phyloP scores from a whole-genome alignment of 2,888 invertebrate species.

The Automeris io region DNA sequence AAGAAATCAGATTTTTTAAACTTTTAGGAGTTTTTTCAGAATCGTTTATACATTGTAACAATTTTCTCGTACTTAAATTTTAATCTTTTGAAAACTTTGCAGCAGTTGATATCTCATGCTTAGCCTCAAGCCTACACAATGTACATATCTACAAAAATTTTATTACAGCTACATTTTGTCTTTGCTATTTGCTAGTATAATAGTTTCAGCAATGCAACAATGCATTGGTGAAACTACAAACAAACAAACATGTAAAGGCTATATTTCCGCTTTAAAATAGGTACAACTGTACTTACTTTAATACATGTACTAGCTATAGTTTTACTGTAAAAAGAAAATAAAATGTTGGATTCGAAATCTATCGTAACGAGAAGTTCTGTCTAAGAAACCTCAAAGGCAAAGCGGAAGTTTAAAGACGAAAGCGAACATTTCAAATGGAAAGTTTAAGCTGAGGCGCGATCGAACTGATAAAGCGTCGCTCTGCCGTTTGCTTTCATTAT shows the following conservation, averaged over 20 bases:
- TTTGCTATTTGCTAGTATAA: too few relatives aligned
- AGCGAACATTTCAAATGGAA: constrained; percentile 50
- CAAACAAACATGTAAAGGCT: background rate
- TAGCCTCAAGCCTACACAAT: too few relatives aligned
- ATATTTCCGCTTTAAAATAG: background rate
- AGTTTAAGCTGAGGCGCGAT: constrained; percentile 46
- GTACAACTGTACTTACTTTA: constrained; percentile 7
- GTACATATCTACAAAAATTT: too few relatives aligned
- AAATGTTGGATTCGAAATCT: constrained; percentile 36
- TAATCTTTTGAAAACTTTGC: too few relatives aligned
- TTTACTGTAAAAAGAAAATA: constrained; percentile 32
- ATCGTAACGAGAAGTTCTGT: constrained; percentile 47
- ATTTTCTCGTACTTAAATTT: too few relatives aligned
- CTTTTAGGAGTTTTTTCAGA: too few relatives aligned
- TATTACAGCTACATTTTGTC: too few relatives aligned
- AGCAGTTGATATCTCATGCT: too few relatives aligned
- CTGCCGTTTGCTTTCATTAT: constrained; percentile 39
- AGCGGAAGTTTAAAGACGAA: constrained; percentile 54
- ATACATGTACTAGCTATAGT: constrained; percentile 21
- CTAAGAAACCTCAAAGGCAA: constrained; percentile 60
- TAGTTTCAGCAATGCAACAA: too few relatives aligned
- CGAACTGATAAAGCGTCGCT: constrained; percentile 43
- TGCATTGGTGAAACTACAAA: too few relatives aligned
- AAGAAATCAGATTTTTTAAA: too few relatives aligned
- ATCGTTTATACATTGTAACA: too few relatives aligned